Evolutionary conservation across 2,797 vertebrate species (phyloP).

Genomic region (Cryptoblepharus egeriae): DNA sequence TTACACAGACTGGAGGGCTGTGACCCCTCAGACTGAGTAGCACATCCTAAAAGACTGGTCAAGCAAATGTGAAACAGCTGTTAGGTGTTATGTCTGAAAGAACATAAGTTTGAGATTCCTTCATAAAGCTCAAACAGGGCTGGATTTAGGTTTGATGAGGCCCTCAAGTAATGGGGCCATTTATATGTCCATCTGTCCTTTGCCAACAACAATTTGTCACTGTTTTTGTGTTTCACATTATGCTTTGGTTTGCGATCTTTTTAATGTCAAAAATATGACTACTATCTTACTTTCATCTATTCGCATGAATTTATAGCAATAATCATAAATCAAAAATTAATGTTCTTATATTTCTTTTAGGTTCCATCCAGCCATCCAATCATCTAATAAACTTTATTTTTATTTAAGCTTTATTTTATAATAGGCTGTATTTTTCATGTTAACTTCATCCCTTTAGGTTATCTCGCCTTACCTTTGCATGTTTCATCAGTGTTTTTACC

Average conservation of each 20-base stretch:
- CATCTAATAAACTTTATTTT: constrained; percentile 38
- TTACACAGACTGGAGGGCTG: no score
- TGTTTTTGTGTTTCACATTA: not conserved
- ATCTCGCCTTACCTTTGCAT: not conserved
- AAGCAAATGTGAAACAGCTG: no score
- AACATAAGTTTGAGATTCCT: no score
- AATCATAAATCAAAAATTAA: constrained; percentile 28
- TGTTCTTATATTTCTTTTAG: constrained; percentile 70
- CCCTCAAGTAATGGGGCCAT: no score
- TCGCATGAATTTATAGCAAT: constrained; percentile 14
- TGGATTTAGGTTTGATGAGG: no score
- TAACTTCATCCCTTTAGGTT: not conserved
- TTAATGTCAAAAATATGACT: constrained; percentile 8
- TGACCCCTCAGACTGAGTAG: no score
- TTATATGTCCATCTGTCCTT: no score
- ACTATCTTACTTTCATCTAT: constrained; percentile 4
- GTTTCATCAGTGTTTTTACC: constrained; percentile 20
- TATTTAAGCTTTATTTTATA: no score
- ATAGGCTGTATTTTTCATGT: constrained; percentile 2
- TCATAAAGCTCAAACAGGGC: no score
- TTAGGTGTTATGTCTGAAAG: no score
- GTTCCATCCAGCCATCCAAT: constrained; percentile 39
- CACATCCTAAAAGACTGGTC: no score
- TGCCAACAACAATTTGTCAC: no score
- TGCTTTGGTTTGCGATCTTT: constrained; percentile 45